A percentile compares a stretch with the other conserved stretches of the same genome.
Conservation (phyloP, 2,888 invertebrate genomes). For the Coelopa pilipes region DNA sequence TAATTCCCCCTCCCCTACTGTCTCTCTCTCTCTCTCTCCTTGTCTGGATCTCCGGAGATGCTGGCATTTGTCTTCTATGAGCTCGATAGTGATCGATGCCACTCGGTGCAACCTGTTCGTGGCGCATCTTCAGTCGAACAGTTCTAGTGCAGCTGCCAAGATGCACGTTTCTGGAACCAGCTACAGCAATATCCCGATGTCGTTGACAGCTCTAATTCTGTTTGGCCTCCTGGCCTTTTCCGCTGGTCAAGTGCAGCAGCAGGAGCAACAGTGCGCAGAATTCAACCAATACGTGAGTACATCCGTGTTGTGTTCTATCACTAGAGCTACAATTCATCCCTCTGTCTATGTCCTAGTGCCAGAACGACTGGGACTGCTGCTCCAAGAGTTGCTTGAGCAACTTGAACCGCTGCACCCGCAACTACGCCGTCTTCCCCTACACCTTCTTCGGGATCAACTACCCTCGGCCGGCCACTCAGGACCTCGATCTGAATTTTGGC, state of each 20-base stretch:
- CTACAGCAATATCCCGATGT: conserved; percentile 36
- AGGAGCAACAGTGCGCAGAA: conserved; percentile 48
- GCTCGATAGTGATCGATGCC: too few relatives aligned
- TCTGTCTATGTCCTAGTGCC: conserved; percentile 52
- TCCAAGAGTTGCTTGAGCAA: conserved; percentile 60
- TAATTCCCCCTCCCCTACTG: too few relatives aligned
- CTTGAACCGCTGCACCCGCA: conserved; percentile 51
- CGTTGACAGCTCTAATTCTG: conserved; percentile 41
- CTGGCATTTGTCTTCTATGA: too few relatives aligned
- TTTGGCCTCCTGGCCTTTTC: conserved; percentile 33
- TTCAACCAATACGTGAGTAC: conserved; percentile 56
- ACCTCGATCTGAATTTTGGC: conserved; percentile 44
- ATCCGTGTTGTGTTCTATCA: not conserved
- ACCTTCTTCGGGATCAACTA: conserved; percentile 33
- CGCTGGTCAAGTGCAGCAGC: conserved; percentile 29
- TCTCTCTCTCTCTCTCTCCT: too few relatives aligned
- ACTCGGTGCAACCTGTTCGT: too few relatives aligned
- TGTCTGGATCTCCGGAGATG: too few relatives aligned
- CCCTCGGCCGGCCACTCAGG: conserved; percentile 28
- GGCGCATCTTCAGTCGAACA: conserved; percentile 48
- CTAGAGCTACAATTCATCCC: not conserved
- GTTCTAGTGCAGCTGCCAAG: conserved; percentile 35
- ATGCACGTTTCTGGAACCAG: conserved; percentile 31
- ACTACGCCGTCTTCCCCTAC: conserved; percentile 38
- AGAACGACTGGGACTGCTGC: conserved; percentile 62